Base-by-base conservation (phyloP, 2,888 invertebrate species). In the Acronicta psi region DNA sequence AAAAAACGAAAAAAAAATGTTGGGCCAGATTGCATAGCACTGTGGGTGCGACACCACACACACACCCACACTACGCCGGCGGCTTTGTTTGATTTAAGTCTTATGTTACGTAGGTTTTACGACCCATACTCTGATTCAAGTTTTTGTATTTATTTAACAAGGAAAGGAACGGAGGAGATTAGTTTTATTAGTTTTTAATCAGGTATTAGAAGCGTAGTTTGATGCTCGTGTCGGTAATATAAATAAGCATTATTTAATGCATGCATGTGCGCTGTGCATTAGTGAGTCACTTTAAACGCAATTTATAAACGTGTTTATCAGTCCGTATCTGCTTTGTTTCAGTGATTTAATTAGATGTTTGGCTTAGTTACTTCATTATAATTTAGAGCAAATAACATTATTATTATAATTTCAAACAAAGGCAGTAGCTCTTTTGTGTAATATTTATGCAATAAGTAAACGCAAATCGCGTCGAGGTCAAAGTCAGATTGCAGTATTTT, bases 181-280 rank as follows among this genome's bases (percentile, higher is more conserved):
- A 20, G n/a, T 5, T 4, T 4, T 20, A 20, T 20, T 20, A 20
- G 20, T 20, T 20, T 20, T 20, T 20, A 23, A 23, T 23, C 7
- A 8, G 6, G 1, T 7, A 4, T 23, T 23, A 23, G 23, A 23
- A 23, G 23, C 14, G 17, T 53, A 62, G 29, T 14, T 11, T 11
- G 14, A 25, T 31, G 5, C 69, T 37, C 69, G 69, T 64, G 64
- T 68, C 29, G 13, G 38, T 41, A 16, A n/a, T 17, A 14, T 36
- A 54, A 8, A 42, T 31, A n/a, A n/a, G n/a, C n/a, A n/a, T n/a
- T n/a, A 42, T 47, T 47, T 43, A 43, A 47, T 47, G 13, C 31
- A 36, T 45, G 46, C 23, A 65, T 16, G 34, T 45, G 29, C 43
- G 13, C 25, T 41, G 17, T 47, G 14, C 37, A 23, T 23, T 3